phyloP scores from a whole-genome alignment of 2,797 vertebrate species.

The Aldrovandia affinis region DNA sequence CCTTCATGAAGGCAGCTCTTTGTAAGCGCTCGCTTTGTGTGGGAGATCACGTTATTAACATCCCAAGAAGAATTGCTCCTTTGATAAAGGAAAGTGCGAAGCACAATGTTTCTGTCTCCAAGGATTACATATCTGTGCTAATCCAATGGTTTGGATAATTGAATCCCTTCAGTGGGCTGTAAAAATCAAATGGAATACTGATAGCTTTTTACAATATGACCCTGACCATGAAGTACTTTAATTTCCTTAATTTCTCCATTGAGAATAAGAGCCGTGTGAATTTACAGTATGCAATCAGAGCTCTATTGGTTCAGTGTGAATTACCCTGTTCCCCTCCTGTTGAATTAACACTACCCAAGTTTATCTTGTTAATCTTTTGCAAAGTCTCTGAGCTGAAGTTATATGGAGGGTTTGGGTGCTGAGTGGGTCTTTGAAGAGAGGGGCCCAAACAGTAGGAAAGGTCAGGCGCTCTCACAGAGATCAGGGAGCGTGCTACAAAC shows the following conservation, averaged over 20 bases:
- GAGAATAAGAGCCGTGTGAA: not conserved
- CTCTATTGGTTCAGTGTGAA: not conserved
- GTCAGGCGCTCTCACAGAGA: not conserved
- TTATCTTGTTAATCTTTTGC: not conserved
- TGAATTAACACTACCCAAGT: not conserved
- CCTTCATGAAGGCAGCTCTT: not conserved
- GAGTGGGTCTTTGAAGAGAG: not conserved
- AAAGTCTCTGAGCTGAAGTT: not conserved
- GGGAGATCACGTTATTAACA: conserved; percentile 3
- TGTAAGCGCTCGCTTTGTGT: conserved; percentile 1
- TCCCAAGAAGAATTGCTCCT: conserved; percentile 2
- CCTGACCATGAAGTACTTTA: not conserved
- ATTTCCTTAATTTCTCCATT: not conserved
- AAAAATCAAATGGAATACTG: conserved; percentile 1
- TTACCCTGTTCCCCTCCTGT: not conserved
- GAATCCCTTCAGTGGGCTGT: not conserved
- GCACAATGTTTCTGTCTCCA: conserved; percentile 2
- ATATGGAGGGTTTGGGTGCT: not conserved
- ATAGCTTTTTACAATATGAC: not conserved
- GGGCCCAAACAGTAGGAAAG: not conserved
- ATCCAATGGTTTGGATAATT: not conserved
- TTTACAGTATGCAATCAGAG: not conserved
- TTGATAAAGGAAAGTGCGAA: not conserved
- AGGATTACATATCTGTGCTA: not conserved
- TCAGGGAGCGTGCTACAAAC: not conserved